Evolutionary conservation across 2,797 vertebrate species (phyloP), one percentile per base, ranked within the genome.

Genomic region (Cryptoblepharus egeriae): DNA sequence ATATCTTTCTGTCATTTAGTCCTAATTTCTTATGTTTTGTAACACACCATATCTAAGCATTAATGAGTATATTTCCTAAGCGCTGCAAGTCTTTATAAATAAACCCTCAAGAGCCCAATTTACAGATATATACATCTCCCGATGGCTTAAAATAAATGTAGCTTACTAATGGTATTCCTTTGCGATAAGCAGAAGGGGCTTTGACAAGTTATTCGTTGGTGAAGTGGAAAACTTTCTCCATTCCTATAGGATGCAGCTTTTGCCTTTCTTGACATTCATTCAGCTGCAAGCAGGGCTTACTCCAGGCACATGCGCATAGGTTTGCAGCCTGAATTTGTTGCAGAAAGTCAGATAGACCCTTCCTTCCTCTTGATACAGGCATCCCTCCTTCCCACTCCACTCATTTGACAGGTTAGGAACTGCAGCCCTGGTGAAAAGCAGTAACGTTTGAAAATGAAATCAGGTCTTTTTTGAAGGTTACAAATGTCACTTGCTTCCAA

Each of bases 21-120:
- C 68, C 83, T 75, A 55, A 49, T 79, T 12, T 65, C 75, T 26
- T 16, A 1, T 86, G 32, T 82, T 86, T 79, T 39, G 12, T n/a
- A 82, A 70, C 39, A 72, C 24, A 49, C 84, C 84, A 52, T 42
- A 68, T 52, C 80, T 83, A 80, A 67, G 22, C 64, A 79, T 39
- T 80, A 67, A 83, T 85, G 87, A 85, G 75, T 78, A 67, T 72
- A 71, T 78, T 88, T 75, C 86, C 77, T 49, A 82, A 86, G 80
- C 0, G 0, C 71, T 82, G 68, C 79, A 42, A 67, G 79, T 63
- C 89, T 77, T 71, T 60, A 75, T 64, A 84, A 88, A 88, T 65
- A 71, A 82, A 77, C 75, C 57, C 88, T 80, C 80, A 83, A 57
- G 87, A 88, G 85, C 39, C 69, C 87, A 90, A 92, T 92, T 90